Percentiles rank a stretch among this genome's conserved stretches.
These are phyloP conservation scores for Xenops minutus DNA, from an alignment of 2,797 vertebrate genomes.

Conservation along the genomic window DNA sequence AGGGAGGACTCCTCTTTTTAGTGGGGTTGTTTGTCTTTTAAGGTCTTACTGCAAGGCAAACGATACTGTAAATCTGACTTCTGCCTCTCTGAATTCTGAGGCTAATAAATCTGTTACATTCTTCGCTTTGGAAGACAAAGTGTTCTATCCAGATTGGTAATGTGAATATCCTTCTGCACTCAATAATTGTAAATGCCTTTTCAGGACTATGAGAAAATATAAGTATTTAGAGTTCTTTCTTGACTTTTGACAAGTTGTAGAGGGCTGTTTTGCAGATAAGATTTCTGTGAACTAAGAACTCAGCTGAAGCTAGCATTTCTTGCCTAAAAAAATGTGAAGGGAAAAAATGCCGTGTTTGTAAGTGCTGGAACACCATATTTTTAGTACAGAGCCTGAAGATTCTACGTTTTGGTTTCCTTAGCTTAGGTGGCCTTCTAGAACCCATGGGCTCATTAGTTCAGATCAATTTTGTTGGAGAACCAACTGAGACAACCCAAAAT, in stretches of 20 bases:
- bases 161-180: not conserved
- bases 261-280: not conserved
- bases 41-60: not conserved
- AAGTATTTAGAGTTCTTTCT: not conserved
- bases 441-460: not conserved
- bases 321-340: not conserved
- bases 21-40: not conserved
- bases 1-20: not conserved
- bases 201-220: not conserved
- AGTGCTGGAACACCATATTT: not conserved
- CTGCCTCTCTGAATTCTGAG: not conserved
- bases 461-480: not conserved
- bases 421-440: not conserved
- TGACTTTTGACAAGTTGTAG: not conserved
- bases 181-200: not conserved
- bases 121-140: not conserved
- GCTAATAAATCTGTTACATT: not conserved
- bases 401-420: not conserved
- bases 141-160: not conserved
- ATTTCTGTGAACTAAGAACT: not conserved
- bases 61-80: not conserved
- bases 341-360: not conserved
- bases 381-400: not conserved
- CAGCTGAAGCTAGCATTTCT: not conserved
- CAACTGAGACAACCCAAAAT: not conserved